Percentiles rank a stretch among this genome's conserved stretches.
Conservation (phyloP, 2,113 vertebrate species). For the Rissa tridactyla region DNA sequence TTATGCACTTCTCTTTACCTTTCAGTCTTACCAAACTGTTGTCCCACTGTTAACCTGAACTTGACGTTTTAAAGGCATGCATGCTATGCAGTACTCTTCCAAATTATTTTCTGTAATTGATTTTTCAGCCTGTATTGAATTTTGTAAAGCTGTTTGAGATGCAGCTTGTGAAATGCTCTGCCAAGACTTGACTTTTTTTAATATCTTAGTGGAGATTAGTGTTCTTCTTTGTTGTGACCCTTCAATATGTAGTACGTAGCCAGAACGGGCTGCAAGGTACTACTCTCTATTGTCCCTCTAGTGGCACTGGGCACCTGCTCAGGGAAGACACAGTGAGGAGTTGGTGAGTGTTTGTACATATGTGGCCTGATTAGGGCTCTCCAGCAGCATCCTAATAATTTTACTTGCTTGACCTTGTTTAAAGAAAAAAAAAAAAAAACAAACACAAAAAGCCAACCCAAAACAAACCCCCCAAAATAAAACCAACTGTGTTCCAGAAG, state of each 20-base stretch:
- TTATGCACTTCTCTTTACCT: background rate
- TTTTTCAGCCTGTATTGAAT: background rate
- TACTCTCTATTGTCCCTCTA: rapidly evolving
- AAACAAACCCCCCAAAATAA: background rate
- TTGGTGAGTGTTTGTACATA: background rate
- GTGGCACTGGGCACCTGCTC: background rate
- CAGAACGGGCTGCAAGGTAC: background rate
- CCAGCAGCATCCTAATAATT: background rate
- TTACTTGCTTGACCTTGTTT: background rate
- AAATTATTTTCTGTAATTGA: background rate
- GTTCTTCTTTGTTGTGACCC: too few species aligned
- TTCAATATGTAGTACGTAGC: background rate
- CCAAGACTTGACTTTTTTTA: background rate
- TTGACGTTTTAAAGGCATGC: background rate
- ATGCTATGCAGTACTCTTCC: background rate
- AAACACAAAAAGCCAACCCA: too few species aligned
- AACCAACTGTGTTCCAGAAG: background rate
- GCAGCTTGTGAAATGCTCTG: background rate
- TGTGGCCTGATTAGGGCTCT: background rate
- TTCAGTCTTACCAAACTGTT: background rate
- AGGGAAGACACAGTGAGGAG: background rate
- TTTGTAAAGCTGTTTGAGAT: background rate
- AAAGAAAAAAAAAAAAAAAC: background rate
- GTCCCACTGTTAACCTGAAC: background rate
- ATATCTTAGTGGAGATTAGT: background rate